Conservation (phyloP, 2,113 vertebrate genomes). For the Catharus fuscescens region DNA sequence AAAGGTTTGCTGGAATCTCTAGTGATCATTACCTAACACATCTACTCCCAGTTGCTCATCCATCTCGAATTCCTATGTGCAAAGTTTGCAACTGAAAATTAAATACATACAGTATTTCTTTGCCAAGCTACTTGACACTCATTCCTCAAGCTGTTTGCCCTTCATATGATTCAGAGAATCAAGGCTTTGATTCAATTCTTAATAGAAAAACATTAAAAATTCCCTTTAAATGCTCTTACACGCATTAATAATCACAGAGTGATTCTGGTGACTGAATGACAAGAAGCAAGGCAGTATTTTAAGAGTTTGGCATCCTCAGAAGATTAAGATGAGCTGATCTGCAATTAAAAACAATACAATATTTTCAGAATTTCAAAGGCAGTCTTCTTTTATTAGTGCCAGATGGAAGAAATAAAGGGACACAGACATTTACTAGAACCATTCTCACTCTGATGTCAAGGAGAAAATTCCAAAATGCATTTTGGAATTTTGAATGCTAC, state of each 20-base stretch:
- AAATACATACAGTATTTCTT: background rate
- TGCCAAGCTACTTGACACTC: background rate
- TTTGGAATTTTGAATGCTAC: background rate
- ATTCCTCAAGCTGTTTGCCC: background rate
- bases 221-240: background rate
- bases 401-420: background rate
- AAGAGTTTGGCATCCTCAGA: background rate
- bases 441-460: background rate
- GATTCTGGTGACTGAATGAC: background rate
- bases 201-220: constrained; percentile 25
- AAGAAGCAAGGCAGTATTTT: background rate
- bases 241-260: background rate
- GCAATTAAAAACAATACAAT: background rate
- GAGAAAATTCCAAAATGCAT: background rate
- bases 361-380: background rate
- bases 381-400: background rate
- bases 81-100: background rate
- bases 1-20: background rate
- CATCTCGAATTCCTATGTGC: background rate
- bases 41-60: background rate
- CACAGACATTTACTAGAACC: background rate
- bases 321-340: background rate
- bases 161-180: background rate
- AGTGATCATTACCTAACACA: background rate
- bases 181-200: constrained; percentile 23